These are phyloP conservation scores for Cheilinus undulatus DNA, from an alignment of 2,113 vertebrate species.

Conservation along the genomic window DNA sequence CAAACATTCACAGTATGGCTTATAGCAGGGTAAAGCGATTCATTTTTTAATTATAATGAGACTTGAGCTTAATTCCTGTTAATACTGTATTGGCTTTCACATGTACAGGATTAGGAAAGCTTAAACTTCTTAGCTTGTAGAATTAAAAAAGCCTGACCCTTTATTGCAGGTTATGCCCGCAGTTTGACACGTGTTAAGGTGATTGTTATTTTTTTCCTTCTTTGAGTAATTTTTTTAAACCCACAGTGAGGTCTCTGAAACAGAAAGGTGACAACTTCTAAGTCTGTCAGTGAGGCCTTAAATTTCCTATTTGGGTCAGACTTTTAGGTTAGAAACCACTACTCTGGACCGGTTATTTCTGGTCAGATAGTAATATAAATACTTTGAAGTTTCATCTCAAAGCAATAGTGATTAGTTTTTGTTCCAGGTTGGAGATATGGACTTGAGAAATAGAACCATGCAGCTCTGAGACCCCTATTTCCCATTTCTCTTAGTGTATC, in stretches of 20 bases:
- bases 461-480: background rate
- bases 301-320: too few species aligned
- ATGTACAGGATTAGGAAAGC: background rate
- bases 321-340: too few species aligned
- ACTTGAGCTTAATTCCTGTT: background rate
- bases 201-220: background rate
- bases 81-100: background rate
- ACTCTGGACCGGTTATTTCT: too few species aligned
- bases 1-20: background rate
- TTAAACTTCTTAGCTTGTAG: background rate
- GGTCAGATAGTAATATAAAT: too few species aligned
- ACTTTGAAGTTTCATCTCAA: too few species aligned
- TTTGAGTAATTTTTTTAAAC: background rate
- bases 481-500: background rate
- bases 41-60: background rate
- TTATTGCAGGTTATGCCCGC: background rate
- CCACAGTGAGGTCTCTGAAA: background rate
- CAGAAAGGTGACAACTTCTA: too few species aligned
- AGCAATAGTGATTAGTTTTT: background rate
- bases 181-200: background rate
- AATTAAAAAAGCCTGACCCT: background rate
- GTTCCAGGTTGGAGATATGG: slow-evolving; percentile 9
- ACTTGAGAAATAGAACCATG: background rate
- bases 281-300: too few species aligned
- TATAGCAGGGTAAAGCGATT: background rate